Conservation (phyloP, 1,140 invertebrate species). For the Drosophila subobscura region DNA sequence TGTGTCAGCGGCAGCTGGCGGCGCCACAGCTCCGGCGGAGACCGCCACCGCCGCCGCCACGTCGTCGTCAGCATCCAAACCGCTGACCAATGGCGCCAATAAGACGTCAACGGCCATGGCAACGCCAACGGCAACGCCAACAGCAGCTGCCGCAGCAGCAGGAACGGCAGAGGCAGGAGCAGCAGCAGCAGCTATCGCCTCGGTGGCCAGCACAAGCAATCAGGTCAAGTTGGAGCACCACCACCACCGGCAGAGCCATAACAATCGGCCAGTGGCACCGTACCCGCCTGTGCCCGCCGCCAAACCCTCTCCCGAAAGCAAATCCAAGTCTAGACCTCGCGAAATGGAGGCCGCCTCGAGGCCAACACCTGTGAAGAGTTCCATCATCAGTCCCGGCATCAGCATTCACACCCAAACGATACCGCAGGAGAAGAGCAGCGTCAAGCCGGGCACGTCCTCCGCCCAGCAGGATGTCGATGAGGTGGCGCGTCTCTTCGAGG, state of each 20-base stretch:
- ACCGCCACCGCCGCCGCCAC: constrained; percentile 35
- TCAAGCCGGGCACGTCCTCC: constrained; percentile 33
- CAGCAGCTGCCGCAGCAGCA: constrained; percentile 12
- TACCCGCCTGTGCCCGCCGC: neutral
- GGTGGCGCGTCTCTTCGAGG: constrained; percentile 79
- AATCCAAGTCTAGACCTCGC: constrained; percentile 28
- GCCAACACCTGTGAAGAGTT: constrained; percentile 35
- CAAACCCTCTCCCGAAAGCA: constrained; percentile 11
- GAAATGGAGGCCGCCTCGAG: constrained; percentile 13
- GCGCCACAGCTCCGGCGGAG: constrained; percentile 48
- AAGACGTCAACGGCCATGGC: constrained; percentile 36
- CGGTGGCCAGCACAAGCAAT: constrained; percentile 47
- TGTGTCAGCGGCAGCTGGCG: constrained; percentile 62
- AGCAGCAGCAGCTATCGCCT: neutral
- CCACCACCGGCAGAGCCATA: constrained; percentile 57
- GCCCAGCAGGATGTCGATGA: constrained; percentile 80
- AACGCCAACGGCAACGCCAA: constrained; percentile 12
- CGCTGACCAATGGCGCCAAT: constrained; percentile 69
- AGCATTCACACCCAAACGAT: constrained; percentile 32
- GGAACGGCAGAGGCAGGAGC: constrained; percentile 13
- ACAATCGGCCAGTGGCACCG: constrained; percentile 47
- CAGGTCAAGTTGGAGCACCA: constrained; percentile 51
- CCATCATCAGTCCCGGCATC: constrained; percentile 7
- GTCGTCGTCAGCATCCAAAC: constrained; percentile 37
- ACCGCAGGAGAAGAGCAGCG: constrained; percentile 18